Base-by-base conservation (phyloP, 2,888 invertebrate species). In the Arge pagana region DNA sequence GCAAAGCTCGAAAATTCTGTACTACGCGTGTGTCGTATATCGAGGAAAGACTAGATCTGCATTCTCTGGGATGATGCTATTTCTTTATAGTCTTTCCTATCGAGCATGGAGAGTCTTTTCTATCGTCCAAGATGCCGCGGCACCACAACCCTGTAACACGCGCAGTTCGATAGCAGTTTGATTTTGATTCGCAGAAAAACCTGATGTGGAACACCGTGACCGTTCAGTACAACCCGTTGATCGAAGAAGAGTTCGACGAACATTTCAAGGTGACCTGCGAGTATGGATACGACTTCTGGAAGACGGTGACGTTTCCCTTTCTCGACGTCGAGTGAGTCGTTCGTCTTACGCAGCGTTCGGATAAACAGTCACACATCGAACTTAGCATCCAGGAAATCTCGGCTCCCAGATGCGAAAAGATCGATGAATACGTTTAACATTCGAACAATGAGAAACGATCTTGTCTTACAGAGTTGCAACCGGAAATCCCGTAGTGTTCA, bases 161-260 rank as follows among this genome's bases (percentile, higher is more conserved):
- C 3, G 8, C 15, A n/a, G 19, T 6, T 42, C 42, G 13, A 28
- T 31, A 11, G 26, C 21, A 8, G 28, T 8, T 15, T 40, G 21
- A 13, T 42, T 49, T 56, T 58, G 52, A 33, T 56, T 68, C 71
- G 37, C 80, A 90, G 90, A 90, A 94, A 84, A 94, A 94, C 76
- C 86, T 94, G 66, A 95, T 95, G 95, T 95, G 94, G 94, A 95
- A 95, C 75, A 95, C 95, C 0, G 90, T 95, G 48, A 95, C 94
- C 3, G 93, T 95, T 48, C 95, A 95, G 74, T 95, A 95, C 78
- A 95, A 94, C 78, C 85, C 93, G 0, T 77, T 95, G 61, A 95
- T 95, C 52, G 95, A 95, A 72, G 95, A 95, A 72, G 95, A 95
- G 74, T 87, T 90, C 78, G 95, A 95, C 74, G 94, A 95, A 67